phyloP scores from a whole-genome alignment of 2,888 invertebrate species.

The Neoascia interrupta region DNA sequence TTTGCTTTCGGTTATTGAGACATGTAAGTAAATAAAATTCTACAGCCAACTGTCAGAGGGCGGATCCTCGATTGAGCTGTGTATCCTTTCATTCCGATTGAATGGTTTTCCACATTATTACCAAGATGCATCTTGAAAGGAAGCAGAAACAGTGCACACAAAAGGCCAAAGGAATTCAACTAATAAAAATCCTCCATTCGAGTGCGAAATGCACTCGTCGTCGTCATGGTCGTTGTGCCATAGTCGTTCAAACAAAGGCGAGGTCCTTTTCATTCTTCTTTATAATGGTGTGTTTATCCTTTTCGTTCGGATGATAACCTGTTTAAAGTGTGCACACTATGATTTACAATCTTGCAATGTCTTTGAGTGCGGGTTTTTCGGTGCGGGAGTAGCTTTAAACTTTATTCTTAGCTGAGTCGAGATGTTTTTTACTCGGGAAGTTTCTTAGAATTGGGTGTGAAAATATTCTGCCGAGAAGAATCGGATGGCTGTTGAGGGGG shows the following conservation, averaged over 20 bases:
- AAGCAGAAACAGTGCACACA: conserved; percentile 2
- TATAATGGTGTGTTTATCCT: conserved; percentile 37
- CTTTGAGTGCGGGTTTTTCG: no score
- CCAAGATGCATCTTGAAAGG: conserved; percentile 24
- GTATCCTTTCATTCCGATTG: conserved; percentile 60
- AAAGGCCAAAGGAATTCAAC: conserved; percentile 77
- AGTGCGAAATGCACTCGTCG: conserved; percentile 76
- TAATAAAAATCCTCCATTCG: conserved; percentile 80
- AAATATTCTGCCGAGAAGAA: no score
- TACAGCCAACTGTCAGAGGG: neutral
- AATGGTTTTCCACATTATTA: conserved; percentile 61
- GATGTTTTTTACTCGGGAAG: no score
- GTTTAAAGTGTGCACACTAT: conserved; percentile 31
- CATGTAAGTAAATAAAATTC: conserved; percentile 39
- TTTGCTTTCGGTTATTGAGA: conserved; percentile 6
- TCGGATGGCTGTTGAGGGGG: no score
- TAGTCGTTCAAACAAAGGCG: conserved; percentile 48
- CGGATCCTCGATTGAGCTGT: conserved; percentile 38
- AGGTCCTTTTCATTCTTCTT: conserved; percentile 24
- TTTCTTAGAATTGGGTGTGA: no score
- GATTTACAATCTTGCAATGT: conserved; percentile 14
- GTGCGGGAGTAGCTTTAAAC: no score
- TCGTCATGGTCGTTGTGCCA: neutral
- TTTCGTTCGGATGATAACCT: conserved; percentile 47
- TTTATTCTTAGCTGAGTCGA: no score